Evolutionary conservation across 2,797 vertebrate genomes (phyloP).

Genomic region (Notoglanidium macrostoma): DNA sequence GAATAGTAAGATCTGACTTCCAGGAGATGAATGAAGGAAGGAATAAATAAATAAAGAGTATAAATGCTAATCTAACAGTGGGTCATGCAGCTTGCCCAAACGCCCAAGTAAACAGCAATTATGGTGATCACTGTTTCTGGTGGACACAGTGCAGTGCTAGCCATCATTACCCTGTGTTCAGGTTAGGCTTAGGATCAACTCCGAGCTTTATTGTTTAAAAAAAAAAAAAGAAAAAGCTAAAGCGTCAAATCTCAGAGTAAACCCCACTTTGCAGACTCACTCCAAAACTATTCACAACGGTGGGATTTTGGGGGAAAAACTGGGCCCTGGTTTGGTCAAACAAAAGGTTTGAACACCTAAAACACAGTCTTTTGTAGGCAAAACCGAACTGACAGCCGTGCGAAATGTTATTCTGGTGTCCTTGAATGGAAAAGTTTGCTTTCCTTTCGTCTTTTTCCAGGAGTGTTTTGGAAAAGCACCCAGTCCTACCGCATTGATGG

Average conservation of each 20-base stretch:
- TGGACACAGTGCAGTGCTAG: neutral
- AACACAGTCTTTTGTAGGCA: neutral
- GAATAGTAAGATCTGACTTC: neutral
- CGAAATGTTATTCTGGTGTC: neutral
- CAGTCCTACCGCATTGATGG: slow-evolving; percentile 34
- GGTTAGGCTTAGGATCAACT: neutral
- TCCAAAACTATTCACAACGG: neutral
- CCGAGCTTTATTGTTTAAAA: neutral
- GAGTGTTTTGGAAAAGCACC: neutral
- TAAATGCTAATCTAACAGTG: neutral
- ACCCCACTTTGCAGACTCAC: neutral
- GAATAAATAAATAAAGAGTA: neutral
- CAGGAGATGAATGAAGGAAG: too few species aligned
- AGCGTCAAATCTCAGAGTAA: neutral
- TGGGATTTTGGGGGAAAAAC: neutral
- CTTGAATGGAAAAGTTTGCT: neutral
- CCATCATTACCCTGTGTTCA: neutral
- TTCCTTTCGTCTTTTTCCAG: neutral
- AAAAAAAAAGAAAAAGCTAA: neutral
- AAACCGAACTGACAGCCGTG: neutral
- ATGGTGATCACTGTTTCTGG: neutral
- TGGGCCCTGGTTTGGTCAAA: neutral
- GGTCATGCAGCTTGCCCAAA: neutral
- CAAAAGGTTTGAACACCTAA: slow-evolving; percentile 1
- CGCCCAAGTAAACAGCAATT: slow-evolving; percentile 4